These are phyloP conservation scores for Polymixis lichenea DNA, from an alignment of 2,888 invertebrate genomes.

Conservation along the genomic window DNA sequence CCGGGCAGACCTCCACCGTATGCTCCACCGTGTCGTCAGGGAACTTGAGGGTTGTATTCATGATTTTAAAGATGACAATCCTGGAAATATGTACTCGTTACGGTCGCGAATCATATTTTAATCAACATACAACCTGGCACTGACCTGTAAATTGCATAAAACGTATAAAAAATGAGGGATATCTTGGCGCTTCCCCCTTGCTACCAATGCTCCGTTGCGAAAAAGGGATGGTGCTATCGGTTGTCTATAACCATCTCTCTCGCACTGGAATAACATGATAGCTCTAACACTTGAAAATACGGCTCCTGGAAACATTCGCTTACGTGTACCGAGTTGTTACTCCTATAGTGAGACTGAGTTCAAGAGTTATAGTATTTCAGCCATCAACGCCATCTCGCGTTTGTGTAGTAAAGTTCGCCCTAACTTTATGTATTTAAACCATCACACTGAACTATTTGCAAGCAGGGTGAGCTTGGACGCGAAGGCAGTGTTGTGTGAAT, in stretches of 20 bases:
- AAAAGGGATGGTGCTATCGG: not conserved
- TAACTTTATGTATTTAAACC: not conserved
- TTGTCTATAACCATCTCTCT: not conserved
- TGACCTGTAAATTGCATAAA: too few species aligned
- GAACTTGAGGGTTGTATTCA: too few species aligned
- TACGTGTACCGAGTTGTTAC: not conserved
- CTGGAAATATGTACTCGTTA: too few species aligned
- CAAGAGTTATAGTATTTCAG: not conserved
- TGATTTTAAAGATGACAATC: too few species aligned
- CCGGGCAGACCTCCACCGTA: too few species aligned
- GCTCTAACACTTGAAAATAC: not conserved
- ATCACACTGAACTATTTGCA: not conserved
- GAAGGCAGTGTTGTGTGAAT: not conserved
- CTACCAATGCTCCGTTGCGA: not conserved
- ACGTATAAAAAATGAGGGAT: too few species aligned
- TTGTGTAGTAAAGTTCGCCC: not conserved
- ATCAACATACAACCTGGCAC: too few species aligned
- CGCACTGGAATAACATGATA: not conserved
- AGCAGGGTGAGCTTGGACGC: not conserved
- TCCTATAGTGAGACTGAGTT: not conserved
- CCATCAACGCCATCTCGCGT: conserved; percentile 41
- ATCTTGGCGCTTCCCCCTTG: too few species aligned
- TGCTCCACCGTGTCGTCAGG: too few species aligned
- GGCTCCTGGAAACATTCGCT: not conserved
- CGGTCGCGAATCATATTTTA: too few species aligned